phyloP scores from a whole-genome alignment of 2,797 vertebrate species.

The Halcyon badia region DNA sequence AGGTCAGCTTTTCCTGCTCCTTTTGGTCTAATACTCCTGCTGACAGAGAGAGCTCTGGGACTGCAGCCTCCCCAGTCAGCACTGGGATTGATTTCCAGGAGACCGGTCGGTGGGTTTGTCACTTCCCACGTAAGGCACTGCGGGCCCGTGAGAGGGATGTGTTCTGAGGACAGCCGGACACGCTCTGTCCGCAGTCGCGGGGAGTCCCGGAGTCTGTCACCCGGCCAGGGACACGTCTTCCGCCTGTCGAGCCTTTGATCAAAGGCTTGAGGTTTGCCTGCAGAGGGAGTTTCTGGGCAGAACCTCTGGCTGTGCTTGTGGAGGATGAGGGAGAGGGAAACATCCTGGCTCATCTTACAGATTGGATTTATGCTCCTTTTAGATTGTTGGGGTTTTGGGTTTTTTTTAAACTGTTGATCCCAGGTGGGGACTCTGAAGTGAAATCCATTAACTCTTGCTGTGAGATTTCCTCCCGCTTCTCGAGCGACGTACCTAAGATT shows the following conservation, averaged over 20 bases:
- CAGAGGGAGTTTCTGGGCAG: constrained; percentile 23
- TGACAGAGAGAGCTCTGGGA: neutral
- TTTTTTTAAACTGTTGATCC: neutral
- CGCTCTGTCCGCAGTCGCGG: neutral
- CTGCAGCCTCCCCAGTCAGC: neutral
- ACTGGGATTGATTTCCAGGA: neutral
- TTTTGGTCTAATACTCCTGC: neutral
- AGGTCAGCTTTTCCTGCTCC: constrained; percentile 21
- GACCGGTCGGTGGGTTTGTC: neutral
- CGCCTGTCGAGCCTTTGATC: neutral
- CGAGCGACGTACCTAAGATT: neutral
- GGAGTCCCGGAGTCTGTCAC: neutral
- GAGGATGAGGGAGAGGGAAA: neutral
- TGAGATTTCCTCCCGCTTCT: neutral
- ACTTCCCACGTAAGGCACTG: too few relatives aligned
- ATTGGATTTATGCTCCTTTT: neutral
- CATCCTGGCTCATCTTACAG: neutral
- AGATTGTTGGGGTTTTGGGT: neutral
- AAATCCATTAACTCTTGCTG: neutral
- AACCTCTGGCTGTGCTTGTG: neutral
- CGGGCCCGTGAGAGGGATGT: neutral
- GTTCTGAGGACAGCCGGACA: neutral
- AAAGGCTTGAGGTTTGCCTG: neutral
- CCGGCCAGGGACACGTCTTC: neutral
- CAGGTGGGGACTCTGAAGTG: neutral